A percentile compares a stretch with the other conserved stretches of the same genome.
Evolutionary conservation across 1,140 invertebrate genomes (phyloP).

Genomic region (Theocolax elegans): DNA sequence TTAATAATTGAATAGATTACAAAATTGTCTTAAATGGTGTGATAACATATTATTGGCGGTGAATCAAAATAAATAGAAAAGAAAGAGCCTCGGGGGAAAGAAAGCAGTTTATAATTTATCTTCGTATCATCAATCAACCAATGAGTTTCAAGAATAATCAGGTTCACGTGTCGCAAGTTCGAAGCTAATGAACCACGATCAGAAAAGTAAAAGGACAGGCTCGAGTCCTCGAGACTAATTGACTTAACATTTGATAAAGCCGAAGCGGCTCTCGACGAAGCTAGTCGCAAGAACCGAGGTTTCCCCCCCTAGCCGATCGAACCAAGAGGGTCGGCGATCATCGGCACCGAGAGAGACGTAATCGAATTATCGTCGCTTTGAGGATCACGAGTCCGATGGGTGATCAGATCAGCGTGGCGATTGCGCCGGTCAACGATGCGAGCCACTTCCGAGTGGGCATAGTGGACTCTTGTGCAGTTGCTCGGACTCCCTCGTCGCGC

Average conservation of each 20-base stretch:
- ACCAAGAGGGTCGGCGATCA: slow-evolving; percentile 3
- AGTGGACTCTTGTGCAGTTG: slow-evolving; percentile 49
- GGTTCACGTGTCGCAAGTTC: too few species aligned
- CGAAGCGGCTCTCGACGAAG: background rate
- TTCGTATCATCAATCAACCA: too few species aligned
- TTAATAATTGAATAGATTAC: too few species aligned
- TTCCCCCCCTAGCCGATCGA: background rate
- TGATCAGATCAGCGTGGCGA: slow-evolving; percentile 64
- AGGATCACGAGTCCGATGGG: slow-evolving; percentile 64
- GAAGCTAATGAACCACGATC: background rate
- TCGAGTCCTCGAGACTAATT: slow-evolving; percentile 13
- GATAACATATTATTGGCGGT: too few species aligned
- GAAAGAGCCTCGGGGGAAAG: too few species aligned
- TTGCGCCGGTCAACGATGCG: slow-evolving; percentile 59
- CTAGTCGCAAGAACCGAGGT: background rate
- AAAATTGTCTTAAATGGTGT: too few species aligned
- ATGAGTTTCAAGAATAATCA: too few species aligned
- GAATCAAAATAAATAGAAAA: too few species aligned
- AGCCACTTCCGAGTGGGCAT: slow-evolving; percentile 58
- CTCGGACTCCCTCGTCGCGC: slow-evolving; percentile 41
- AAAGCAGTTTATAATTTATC: too few species aligned
- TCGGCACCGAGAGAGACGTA: slow-evolving; percentile 45
- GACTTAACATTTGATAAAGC: slow-evolving; percentile 36
- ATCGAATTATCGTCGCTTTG: slow-evolving; percentile 69
- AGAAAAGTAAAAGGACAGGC: background rate